Base-by-base conservation (phyloP, 1,140 invertebrate genomes). In the Pseudachorutes palmiensis region DNA sequence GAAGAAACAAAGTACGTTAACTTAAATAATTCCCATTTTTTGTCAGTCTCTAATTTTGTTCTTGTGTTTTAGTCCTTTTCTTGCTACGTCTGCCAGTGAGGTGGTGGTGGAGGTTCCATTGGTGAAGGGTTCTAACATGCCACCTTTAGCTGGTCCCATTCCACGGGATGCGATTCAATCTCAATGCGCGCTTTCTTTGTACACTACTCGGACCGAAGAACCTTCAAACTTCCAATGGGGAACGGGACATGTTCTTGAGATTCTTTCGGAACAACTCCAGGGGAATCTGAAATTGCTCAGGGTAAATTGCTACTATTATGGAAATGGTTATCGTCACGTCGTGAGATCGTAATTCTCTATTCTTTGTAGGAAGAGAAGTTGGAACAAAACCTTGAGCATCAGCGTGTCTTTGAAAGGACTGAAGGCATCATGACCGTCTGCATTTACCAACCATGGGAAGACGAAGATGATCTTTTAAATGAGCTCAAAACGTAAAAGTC, bases 361-460 rank as follows among this genome's bases (percentile, higher is more conserved):
- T 16, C 5, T 19, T 63, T 41, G 30, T 5, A 5, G 26, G 9
- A 41, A 9, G 36, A 19, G 2, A 22, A 5, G 16, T 63, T 19
- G 26, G 31, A 41, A 36, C 9, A 12, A 63, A 36, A 63, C 33
- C 5, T 19, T 9, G 29, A 36, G 32, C 30, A 9, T 19, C 61
- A 63, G 12, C 5, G 61, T 19, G 36, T 12, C 14, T 26, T 24
- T 28, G 30, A 12, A 26, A 19, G 2, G n/a, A n/a, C 5, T 12
- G 22, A 36, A 63, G 22, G 2, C 12, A 45, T 63, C 36, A 9
- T 9, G 16, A 67, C 45, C 0, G 61, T 63, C 19, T 51, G 59
- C 1, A 33, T 67, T 32, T 67, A 62, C 29, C 69, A 70, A 60
- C 65, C 65, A 12, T 31, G 31, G 22, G 60, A 67, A n/a, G 49